Base-by-base conservation (phyloP, 2,888 invertebrate genomes). In the Ectropis crepuscularia region DNA sequence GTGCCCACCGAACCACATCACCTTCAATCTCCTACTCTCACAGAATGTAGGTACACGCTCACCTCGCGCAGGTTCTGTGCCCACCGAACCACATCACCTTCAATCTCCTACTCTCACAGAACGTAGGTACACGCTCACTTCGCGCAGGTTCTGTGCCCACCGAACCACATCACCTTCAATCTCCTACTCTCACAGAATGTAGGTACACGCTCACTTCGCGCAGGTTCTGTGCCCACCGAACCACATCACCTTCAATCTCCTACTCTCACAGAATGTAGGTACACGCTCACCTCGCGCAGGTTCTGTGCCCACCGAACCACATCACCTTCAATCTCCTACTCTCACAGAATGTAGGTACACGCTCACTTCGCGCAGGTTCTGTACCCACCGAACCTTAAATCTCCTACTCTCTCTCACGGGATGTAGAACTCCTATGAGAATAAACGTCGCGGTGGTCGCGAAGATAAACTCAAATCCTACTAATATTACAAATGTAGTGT, bases 131-230 rank as follows among this genome's bases (percentile, higher is more conserved):
- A 97, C 96, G 83, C 96, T 97, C 67, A 97, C 90, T 80, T 97
- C 97, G n/a, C 97, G 95, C 55, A 97, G 90, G 87, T 97, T 97
- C 96, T 96, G 53, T 58, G 43, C n/a, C n/a, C n/a, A n/a, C n/a
- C n/a, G n/a, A n/a, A 12, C 51, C 53, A 48, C 6, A 7, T 42
- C 12, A 57, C 39, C 11, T 45, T 59, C 41, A 50, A 5, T 45
- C 12, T 5, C 10, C 6, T 9, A 5, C 5, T 9, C 10, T 41
- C 5, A 9, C 39, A 39, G 1, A 0, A 39, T 39, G 39, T 70
- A 97, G 90, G 88, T 97, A 97, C 87, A 97, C 96, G 83, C 96
- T 97, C 67, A 97, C 90, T 80, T 97, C 97, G n/a, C 97, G 95
- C 55, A 97, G 90, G 87, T 97, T 97, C 96, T 96, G 53, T 58